Conservation (phyloP, 2,113 vertebrate species). For the Pelusios castaneus region DNA sequence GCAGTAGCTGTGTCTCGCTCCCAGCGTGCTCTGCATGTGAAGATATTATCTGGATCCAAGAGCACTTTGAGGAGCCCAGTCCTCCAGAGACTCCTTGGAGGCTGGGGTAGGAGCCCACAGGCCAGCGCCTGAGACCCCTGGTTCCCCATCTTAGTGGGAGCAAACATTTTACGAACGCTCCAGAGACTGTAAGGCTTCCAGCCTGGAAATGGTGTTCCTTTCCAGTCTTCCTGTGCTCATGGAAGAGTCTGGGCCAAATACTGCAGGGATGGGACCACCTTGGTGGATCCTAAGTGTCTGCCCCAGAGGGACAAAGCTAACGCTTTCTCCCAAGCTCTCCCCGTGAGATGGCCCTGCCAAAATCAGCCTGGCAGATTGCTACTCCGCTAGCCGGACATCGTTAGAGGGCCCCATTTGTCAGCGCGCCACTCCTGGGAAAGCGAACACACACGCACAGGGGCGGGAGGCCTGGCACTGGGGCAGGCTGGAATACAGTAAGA, state of each 20-base stretch:
- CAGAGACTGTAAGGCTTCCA: neutral
- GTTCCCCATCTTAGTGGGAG: neutral
- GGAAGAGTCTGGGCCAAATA: neutral
- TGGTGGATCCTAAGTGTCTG: neutral
- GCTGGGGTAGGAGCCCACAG: too few species aligned
- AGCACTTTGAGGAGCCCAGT: too few species aligned
- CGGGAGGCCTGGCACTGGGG: neutral
- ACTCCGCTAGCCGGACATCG: neutral
- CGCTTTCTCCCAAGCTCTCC: neutral
- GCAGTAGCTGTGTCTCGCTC: neutral
- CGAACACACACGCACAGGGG: neutral
- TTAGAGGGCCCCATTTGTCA: too few species aligned
- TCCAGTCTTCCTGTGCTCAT: neutral
- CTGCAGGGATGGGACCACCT: too few species aligned
- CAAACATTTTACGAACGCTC: neutral
- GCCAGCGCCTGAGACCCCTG: too few species aligned
- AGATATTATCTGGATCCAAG: too few species aligned
- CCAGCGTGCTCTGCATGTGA: neutral
- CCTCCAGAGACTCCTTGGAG: too few species aligned
- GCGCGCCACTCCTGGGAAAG: neutral
- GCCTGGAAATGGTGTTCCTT: neutral
- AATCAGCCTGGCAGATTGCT: neutral
- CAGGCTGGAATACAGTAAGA: too few species aligned
- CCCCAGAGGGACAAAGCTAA: neutral
- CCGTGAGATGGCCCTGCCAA: neutral